A percentile compares a stretch with the other conserved stretches of the same genome.
These are phyloP conservation scores for Alethe diademata DNA, from an alignment of 2,113 vertebrate species.

Conservation along the genomic window DNA sequence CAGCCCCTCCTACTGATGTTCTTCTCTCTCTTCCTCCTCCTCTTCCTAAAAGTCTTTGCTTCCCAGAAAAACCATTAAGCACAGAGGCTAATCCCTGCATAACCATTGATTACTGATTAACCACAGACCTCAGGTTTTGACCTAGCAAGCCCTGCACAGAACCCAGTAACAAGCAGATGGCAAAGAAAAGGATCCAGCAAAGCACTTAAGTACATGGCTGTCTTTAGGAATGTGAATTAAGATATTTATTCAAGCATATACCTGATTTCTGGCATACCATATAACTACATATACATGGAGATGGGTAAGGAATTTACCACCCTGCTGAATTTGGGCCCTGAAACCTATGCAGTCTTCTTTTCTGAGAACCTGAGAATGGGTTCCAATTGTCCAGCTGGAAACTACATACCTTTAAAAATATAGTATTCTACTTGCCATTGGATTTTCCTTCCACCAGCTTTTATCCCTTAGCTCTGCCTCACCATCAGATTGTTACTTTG, in stretches of 20 bases:
- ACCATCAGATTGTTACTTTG: not conserved
- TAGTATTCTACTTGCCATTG: not conserved
- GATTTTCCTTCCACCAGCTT: not conserved
- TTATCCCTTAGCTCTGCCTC: not conserved
- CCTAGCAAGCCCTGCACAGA: slow-evolving; percentile 12
- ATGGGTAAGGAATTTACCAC: not conserved
- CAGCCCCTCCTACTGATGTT: not conserved
- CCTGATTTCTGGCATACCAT: not conserved
- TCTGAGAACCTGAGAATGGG: not conserved
- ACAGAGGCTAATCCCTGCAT: not conserved
- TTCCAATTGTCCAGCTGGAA: not conserved
- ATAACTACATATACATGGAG: not conserved
- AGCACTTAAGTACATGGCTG: slow-evolving; percentile 27
- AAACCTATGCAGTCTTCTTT: not conserved
- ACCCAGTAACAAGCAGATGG: slow-evolving; percentile 32
- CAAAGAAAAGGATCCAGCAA: slow-evolving; percentile 29
- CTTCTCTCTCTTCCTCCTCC: not conserved
- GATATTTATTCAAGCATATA: not conserved
- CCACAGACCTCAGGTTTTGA: not conserved
- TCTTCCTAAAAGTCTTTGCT: not conserved
- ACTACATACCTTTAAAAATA: not conserved
- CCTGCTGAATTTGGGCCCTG: not conserved
- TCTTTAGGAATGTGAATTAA: slow-evolving; percentile 56
- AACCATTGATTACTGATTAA: slow-evolving; percentile 16
- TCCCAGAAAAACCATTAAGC: slow-evolving; percentile 20